Evolutionary conservation across 1,140 invertebrate species (phyloP), one percentile per base, ranked within the genome.

Genomic region (Himalopsyche phryganea): DNA sequence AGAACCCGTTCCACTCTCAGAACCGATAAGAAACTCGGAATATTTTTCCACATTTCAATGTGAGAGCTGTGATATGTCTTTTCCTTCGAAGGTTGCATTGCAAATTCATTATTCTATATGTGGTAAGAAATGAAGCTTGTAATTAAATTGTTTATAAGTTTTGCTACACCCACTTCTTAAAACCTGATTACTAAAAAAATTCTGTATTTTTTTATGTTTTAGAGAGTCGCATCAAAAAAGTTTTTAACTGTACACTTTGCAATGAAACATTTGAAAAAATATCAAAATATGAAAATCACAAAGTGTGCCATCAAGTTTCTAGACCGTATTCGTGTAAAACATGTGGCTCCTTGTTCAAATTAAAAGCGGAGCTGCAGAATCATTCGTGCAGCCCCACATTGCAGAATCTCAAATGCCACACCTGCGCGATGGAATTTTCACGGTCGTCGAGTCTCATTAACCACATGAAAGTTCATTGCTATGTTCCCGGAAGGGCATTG

Each of bases 381-480:
- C 59, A 61, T 23, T 15, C 13, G n/a, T 61, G 59, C 28, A 47
- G 40, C 0, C 48, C 46, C 47, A 41, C 17, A n/a, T 14, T 40
- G 1, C 32, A 44, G 1, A 52, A 46, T 42, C 15, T 47, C 9
- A 35, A 76, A 28, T 79, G 77, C 48, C 66, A 63, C 1, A 70
- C 77, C 23, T 80, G 78, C 41, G 70, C 69, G 6, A 73, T 68
- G 38, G 74, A 74, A 56, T 80, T 74, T 67, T 77, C 74, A 59
- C 69, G 71, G 63, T 79, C 70, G 54, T 82, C 76, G 33, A 77
- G 71, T 72, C 69, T 78, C 36, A 78, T 74, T 6, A 80, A 80
- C 63, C 78, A 80, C 58, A 72, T 75, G 72, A 79, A 79, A 61
- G 76, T 79, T 47, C 78, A 80, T 47, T 71, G 68, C 2, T 78